Conservation (phyloP, 2,113 vertebrate species). For the Macheiramphus alcinus region DNA sequence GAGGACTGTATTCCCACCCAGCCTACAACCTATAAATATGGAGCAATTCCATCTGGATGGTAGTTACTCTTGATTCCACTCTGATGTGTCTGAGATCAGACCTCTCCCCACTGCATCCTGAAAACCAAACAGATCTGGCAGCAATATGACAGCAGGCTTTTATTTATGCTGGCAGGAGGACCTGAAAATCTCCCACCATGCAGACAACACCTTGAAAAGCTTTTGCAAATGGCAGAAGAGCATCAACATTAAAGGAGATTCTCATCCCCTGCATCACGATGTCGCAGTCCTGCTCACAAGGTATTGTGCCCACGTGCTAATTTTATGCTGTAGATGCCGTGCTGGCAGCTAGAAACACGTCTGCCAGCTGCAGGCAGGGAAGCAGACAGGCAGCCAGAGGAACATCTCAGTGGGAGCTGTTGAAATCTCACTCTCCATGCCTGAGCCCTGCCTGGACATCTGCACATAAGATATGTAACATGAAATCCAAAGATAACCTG, state of each 20-base stretch:
- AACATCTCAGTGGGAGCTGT: rapidly evolving
- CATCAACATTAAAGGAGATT: slow-evolving; percentile 89
- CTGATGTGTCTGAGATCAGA: neutral
- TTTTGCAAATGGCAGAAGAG: slow-evolving; percentile 98
- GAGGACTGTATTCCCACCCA: neutral
- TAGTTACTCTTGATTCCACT: neutral
- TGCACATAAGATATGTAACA: rapidly evolving
- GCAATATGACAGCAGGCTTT: neutral
- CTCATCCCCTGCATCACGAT: slow-evolving; percentile 89
- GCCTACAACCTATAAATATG: neutral
- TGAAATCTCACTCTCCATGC: rapidly evolving
- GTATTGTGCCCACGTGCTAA: neutral
- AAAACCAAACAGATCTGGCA: neutral
- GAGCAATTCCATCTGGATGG: neutral
- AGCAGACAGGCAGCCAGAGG: neutral
- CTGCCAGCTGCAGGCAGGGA: neutral
- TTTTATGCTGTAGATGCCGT: neutral
- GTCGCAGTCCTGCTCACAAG: slow-evolving; percentile 93
- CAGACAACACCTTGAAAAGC: slow-evolving; percentile 90
- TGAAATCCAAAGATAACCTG: neutral
- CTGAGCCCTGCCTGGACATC: neutral
- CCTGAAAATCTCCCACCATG: slow-evolving; percentile 92
- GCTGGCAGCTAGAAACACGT: neutral
- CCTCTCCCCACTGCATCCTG: neutral
- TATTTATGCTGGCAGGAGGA: slow-evolving; percentile 76